A percentile compares a stretch with the other conserved stretches of the same genome.
phyloP scores from a whole-genome alignment of 2,797 vertebrate genomes.

The Carduelis carduelis region DNA sequence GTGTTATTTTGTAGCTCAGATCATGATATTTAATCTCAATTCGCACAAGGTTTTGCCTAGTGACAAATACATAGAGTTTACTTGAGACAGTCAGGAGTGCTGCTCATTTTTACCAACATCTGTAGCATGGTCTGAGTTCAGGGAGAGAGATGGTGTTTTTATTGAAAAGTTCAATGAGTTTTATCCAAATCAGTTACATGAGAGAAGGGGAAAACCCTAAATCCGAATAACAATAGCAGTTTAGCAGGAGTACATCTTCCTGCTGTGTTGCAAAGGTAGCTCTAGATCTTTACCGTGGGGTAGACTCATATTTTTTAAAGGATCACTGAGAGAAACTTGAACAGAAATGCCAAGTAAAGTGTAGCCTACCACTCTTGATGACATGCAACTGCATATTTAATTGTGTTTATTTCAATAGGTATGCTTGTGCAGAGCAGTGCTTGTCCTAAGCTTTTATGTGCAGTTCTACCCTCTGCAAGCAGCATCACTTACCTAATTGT shows the following conservation, averaged over 20 bases:
- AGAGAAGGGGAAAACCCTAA: background rate
- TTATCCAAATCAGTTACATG: background rate
- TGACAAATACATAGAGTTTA: constrained; percentile 8
- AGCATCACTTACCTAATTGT: background rate
- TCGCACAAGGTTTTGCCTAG: constrained; percentile 75
- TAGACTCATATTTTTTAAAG: background rate
- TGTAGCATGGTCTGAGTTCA: background rate
- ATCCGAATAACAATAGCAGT: background rate
- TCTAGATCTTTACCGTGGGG: background rate
- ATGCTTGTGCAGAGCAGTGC: background rate
- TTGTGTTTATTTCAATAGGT: background rate
- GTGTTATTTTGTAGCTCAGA: constrained; percentile 77
- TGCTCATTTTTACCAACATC: background rate
- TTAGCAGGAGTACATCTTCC: background rate
- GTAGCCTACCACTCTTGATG: background rate
- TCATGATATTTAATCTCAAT: constrained; percentile 80
- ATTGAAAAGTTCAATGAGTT: background rate
- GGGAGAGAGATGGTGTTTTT: background rate
- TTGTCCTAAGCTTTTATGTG: background rate
- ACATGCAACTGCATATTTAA: background rate
- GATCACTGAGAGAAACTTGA: background rate
- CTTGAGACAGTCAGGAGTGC: background rate
- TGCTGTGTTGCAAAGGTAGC: background rate
- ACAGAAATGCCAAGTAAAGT: background rate
- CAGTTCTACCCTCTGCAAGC: background rate